Conservation (phyloP, 2,113 vertebrate species). For the Potamarius usumacintae region DNA sequence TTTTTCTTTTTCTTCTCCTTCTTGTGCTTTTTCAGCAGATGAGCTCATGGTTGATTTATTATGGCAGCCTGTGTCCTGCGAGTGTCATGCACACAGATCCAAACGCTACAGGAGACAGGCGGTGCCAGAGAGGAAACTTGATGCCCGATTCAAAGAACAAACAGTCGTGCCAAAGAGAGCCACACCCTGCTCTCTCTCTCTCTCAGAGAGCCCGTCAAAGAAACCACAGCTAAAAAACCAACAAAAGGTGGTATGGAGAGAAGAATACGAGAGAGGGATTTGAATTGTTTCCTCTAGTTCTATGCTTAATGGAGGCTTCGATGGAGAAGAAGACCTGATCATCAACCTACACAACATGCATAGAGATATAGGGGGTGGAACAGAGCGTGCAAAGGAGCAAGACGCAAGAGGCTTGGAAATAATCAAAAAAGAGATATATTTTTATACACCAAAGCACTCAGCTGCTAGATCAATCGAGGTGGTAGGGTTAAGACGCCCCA, state of each 20-base stretch:
- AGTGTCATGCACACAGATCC: constrained; percentile 14
- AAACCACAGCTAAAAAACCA: not conserved
- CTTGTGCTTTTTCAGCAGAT: constrained; percentile 3
- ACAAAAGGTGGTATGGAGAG: not conserved
- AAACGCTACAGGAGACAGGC: constrained; percentile 28
- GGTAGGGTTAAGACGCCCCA: not conserved
- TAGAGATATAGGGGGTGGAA: not conserved
- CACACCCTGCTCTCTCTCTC: constrained; percentile 17
- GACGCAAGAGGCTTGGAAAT: not conserved
- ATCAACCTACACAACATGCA: constrained; percentile 13
- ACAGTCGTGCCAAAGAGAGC: constrained; percentile 7
- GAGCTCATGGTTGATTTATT: constrained; percentile 35
- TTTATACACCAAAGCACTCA: not conserved
- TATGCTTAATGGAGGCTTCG: not conserved
- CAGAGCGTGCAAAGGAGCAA: not conserved
- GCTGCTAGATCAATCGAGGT: not conserved
- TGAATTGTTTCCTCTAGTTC: not conserved
- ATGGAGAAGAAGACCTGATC: not conserved
- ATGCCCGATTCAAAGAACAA: constrained; percentile 31
- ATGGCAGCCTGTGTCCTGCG: constrained; percentile 11
- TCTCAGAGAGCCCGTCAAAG: not conserved
- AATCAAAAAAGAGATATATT: not conserved
- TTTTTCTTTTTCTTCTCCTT: not conserved
- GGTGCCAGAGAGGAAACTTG: constrained; percentile 37
- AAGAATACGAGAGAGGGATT: not conserved